Percentiles rank a stretch among this genome's conserved stretches.
phyloP scores from a whole-genome alignment of 30 jellyfish, hydroid and myxozoan species.

The Chrysaora quinquecirrha region DNA sequence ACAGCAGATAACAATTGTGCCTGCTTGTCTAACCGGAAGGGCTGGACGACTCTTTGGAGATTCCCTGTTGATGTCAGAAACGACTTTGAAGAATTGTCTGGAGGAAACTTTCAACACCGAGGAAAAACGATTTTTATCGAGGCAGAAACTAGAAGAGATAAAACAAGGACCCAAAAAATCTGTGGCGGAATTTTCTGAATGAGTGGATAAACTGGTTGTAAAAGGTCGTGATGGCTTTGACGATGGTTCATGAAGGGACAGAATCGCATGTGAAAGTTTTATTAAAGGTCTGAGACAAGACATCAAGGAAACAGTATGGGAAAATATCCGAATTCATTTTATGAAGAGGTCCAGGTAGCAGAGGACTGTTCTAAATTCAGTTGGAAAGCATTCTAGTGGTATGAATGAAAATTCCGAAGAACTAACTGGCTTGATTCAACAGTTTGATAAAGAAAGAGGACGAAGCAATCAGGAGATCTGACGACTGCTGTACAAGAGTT shows the following conservation, averaged over 20 bases:
- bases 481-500: conserved; percentile 6
- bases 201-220: conserved; percentile 5
- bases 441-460: not conserved
- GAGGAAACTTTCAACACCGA: conserved; percentile 11
- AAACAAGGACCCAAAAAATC: conserved; percentile 7
- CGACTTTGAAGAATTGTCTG: not conserved
- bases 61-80: not conserved
- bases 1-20: not conserved
- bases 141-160: conserved; percentile 11
- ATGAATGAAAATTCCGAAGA: conserved; percentile 2
- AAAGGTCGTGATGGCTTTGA: conserved; percentile 17
- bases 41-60: conserved; percentile 18
- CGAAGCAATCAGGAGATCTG: not conserved
- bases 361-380: too few species aligned
- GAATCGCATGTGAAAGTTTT: too few species aligned
- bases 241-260: not conserved
- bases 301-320: conserved; percentile 18
- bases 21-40: not conserved
- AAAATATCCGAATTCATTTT: not conserved
- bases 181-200: not conserved
- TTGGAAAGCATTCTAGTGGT: too few species aligned
- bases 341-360: conserved; percentile 1
- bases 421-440: conserved; percentile 6
- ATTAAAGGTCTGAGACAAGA: conserved; percentile 2
- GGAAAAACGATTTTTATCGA: not conserved